Evolutionary conservation across 2,797 vertebrate species (phyloP).

Genomic region (Acanthiza pusilla): DNA sequence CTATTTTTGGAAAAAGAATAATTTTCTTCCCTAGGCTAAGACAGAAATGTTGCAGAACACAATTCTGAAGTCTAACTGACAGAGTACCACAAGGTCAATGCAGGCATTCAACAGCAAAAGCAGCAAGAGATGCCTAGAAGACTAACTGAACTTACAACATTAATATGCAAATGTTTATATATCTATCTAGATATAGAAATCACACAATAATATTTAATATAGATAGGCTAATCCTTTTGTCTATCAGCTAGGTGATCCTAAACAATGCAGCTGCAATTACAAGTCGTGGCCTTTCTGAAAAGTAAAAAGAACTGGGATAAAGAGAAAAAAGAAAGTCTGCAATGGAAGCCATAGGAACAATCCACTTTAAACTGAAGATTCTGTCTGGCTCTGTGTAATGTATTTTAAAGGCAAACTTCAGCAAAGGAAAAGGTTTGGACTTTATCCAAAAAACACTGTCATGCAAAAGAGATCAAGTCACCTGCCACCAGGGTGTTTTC

Average conservation of each 20-base stretch:
- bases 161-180: background rate
- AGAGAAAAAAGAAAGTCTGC: background rate
- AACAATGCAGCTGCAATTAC: background rate
- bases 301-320: background rate
- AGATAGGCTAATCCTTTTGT: background rate
- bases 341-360: background rate
- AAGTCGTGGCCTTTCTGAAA: background rate
- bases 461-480: background rate
- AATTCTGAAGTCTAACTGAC: constrained; percentile 8
- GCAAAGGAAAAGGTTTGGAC: background rate
- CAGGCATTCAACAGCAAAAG: background rate
- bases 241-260: background rate
- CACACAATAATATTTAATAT: background rate
- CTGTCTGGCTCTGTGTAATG: background rate
- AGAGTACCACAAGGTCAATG: background rate
- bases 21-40: background rate
- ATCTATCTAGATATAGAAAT: background rate
- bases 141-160: background rate
- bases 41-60: background rate
- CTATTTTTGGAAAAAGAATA: constrained; percentile 32
- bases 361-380: background rate
- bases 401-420: background rate
- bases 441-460: background rate
- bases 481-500: background rate
- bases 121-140: background rate